Base-by-base conservation (phyloP, 2,888 invertebrate genomes). In the Drosophila koepferae region DNA sequence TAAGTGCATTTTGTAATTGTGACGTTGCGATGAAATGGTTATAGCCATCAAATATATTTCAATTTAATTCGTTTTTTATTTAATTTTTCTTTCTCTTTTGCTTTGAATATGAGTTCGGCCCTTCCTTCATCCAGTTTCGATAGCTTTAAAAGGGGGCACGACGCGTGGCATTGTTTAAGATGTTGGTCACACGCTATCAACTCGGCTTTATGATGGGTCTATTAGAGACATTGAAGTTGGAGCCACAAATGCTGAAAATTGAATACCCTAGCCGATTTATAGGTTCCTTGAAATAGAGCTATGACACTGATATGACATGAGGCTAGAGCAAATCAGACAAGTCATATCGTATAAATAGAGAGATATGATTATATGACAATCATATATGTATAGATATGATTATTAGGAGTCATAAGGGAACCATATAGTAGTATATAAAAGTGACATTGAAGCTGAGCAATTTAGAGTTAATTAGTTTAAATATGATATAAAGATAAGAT, bases 1-100 rank as follows among this genome's bases (percentile, higher is more conserved):
- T 77, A 78, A 78, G 78, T 78, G 78, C 81, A 77, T 72, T 78
- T 78, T 80, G 77, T 78, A 78, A 77, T 78, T 78, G 81, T 77
- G 81, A 81, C 81, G 81, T 78, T 60, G 62, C 81, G 78, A 56
- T 78, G 81, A 78, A 81, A 78, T 68, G 72, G 40, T 60, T 20
- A 63, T 53, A 62, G 68, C 73, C 56, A 78, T 80, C 53, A 77
- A 81, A 77, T 46, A 56, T 34, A 56, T 63, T 76, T 48, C 48
- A 80, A 76, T 76, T 65, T 43, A n/a, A 59, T 72, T 43, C 44
- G 34, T 18, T 20, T 58, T 62, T 63, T 73, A n/a, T 62, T 63
- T 73, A n/a, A n/a, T 31, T 55, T 55, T 38, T 23, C 46, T 10
- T 34, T 49, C 31, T 7, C 51, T 67, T 56, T 62, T 20, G 68